These are phyloP conservation scores for Acronicta alni DNA, from an alignment of 2,888 invertebrate genomes.

Conservation along the genomic window DNA sequence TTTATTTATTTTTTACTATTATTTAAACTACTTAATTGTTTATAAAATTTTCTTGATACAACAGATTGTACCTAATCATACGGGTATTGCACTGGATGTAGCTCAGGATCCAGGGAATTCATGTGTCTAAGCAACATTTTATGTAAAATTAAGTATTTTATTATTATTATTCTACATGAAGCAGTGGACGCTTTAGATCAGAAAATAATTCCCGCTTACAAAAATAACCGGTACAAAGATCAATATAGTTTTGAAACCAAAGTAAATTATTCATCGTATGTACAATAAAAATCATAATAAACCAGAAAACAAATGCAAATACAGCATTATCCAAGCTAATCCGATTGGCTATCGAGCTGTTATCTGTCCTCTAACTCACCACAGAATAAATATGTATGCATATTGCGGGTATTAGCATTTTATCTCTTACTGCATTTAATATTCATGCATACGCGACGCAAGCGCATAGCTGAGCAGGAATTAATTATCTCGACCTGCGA, in stretches of 20 bases:
- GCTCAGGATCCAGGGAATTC: too few species aligned
- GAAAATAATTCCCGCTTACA: not conserved
- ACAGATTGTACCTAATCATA: too few species aligned
- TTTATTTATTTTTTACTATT: too few species aligned
- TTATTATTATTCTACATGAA: too few species aligned
- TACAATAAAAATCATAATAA: conserved; percentile 38
- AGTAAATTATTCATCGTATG: conserved; percentile 16
- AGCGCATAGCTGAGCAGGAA: conserved; percentile 78
- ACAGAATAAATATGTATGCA: conserved; percentile 80
- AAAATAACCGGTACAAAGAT: conserved; percentile 1
- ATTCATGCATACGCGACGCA: conserved; percentile 82
- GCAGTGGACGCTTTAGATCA: not conserved
- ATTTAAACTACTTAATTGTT: too few species aligned
- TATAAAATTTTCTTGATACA: too few species aligned
- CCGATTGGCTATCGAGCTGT: conserved; percentile 65
- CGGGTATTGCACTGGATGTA: too few species aligned
- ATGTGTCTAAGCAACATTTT: too few species aligned
- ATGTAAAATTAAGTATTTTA: too few species aligned
- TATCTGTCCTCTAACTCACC: conserved; percentile 77
- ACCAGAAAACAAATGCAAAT: conserved; percentile 37
- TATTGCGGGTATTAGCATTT: conserved; percentile 83
- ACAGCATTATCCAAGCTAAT: conserved; percentile 67
- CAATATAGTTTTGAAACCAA: not conserved
- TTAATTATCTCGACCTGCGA: conserved; percentile 68
- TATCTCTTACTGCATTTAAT: conserved; percentile 85